Evolutionary conservation across 23 tunicate species (phyloP), one percentile per base, ranked within the genome.

Genomic region (Trididemnum miniatum): DNA sequence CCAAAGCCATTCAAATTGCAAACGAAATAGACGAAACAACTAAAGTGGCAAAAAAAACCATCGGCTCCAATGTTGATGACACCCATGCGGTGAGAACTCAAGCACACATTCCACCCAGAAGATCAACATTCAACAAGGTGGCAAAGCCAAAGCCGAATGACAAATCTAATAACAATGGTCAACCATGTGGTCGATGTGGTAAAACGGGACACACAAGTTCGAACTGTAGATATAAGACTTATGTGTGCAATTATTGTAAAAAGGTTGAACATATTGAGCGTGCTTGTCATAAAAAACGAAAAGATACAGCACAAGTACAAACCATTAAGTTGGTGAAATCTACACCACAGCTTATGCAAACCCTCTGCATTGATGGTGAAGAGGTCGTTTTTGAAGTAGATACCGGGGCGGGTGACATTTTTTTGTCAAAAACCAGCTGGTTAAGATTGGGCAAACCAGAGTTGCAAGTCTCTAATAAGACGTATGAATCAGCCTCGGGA

Each of bases 1-100:
- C 77, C 28, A 82, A 67, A 82, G 85, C 85, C 23, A 71, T 82
- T 32, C 36, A 67, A 40, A 71, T 82, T 28, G 78, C 85, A 3
- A 20, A 37, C 15, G 85, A 82, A 50, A 71, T 65, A 2, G 78
- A 82, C 40, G 85, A 73, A 29, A 71, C 87, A 15, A 51, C 80
- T 2, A 83, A 83, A 33, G 87, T 83, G 5, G 87, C 80, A 29
- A 82, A 82, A 82, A 35, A 82, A 39, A 67, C 85, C 1, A 78
- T 51, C 9, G 38, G 59, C 30, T 7, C 57, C 59, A 73, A 20
- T 12, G n/a, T n/a, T n/a, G 30, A 73, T 20, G 59, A 73, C 28
- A 39, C 59, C 20, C 38, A 22, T 73, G 27, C 31, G 2, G 79
- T 73, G 29, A 69, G 25, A 34, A 4, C 22, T 9, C 75, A 69